Percentiles rank a stretch among this genome's conserved stretches.
phyloP scores from a whole-genome alignment of 1,140 invertebrate genomes.

The Leptopilina boulardi region DNA sequence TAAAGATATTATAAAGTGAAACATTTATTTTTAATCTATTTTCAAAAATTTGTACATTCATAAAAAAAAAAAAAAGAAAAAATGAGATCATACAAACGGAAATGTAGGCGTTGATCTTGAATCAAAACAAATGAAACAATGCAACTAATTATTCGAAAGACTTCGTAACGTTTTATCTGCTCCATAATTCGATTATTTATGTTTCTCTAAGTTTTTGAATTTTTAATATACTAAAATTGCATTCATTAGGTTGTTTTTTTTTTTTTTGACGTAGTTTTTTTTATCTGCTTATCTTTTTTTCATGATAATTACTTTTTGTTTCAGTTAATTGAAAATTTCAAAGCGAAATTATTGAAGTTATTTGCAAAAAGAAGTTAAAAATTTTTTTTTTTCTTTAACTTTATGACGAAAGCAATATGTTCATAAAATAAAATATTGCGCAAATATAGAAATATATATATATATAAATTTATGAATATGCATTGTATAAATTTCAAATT shows the following conservation, averaged over 20 bases:
- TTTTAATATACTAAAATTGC: neutral
- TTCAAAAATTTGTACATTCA: neutral
- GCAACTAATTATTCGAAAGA: neutral
- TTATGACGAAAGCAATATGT: neutral
- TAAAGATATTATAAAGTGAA: no score
- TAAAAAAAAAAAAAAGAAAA: neutral
- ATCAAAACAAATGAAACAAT: conserved; percentile 20
- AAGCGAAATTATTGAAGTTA: no score
- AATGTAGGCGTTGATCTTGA: conserved; percentile 11
- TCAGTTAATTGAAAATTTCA: neutral
- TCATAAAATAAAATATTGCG: neutral
- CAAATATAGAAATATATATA: no score
- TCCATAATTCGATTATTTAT: conserved; percentile 2
- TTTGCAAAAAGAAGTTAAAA: neutral
- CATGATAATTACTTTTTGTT: neutral
- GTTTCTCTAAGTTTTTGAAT: neutral
- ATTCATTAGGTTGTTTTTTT: neutral
- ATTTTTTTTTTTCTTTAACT: neutral
- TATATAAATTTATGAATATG: no score
- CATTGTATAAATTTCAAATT: no score
- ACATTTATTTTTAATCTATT: no score
- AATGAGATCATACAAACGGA: conserved; percentile 25
- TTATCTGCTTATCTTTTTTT: neutral
- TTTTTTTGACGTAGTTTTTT: neutral
- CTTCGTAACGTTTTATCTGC: neutral